These are phyloP conservation scores for Sebastes trivittatus DNA, from an alignment of 2,797 vertebrate species.

Conservation along the genomic window DNA sequence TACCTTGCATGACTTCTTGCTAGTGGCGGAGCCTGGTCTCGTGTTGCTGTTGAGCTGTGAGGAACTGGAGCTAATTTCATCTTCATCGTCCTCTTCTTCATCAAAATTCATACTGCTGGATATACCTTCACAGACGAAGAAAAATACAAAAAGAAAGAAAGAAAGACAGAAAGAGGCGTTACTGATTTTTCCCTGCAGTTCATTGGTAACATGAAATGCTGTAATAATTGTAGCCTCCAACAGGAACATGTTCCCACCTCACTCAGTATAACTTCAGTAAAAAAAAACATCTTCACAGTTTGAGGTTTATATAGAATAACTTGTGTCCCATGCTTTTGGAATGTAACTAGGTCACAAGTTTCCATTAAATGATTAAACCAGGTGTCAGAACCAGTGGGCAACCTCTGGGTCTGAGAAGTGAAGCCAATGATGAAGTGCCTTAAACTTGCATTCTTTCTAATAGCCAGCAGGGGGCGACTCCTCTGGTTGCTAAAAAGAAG, in stretches of 20 bases:
- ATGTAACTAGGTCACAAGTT: neutral
- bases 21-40: constrained; percentile 93
- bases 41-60: constrained; percentile 98
- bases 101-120: constrained; percentile 99
- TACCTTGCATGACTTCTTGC: constrained; percentile 96
- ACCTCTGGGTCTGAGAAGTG: rapidly evolving
- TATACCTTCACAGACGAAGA: constrained; percentile 84
- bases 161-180: neutral
- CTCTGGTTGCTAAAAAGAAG: too few relatives aligned
- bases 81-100: constrained; percentile 96
- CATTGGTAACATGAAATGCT: neutral
- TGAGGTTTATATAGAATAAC: neutral
- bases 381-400: too few relatives aligned
- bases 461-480: too few relatives aligned
- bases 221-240: neutral
- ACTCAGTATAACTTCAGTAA: neutral
- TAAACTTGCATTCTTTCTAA: too few relatives aligned
- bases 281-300: neutral
- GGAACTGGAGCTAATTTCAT: constrained; percentile 96
- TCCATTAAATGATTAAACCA: neutral
- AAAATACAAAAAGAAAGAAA: neutral
- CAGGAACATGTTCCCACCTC: neutral
- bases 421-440: too few relatives aligned
- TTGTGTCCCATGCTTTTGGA: neutral
- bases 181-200: neutral